Percentiles rank a stretch among this genome's conserved stretches.
These are phyloP conservation scores for Sebastolobus altivelis DNA, from an alignment of 2,797 vertebrate genomes.

Conservation along the genomic window DNA sequence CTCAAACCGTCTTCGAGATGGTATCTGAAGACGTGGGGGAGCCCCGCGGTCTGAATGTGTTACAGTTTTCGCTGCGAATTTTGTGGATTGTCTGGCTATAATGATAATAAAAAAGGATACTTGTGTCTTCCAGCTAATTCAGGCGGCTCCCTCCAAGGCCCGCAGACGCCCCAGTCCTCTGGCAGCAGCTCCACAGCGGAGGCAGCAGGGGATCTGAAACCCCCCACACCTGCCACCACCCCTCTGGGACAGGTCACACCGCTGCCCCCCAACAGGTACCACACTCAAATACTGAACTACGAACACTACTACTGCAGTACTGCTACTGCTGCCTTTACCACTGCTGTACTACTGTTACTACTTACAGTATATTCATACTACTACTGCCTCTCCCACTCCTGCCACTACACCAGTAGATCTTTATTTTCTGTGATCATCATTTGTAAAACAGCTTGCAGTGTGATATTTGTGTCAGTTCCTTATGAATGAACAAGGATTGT, in stretches of 20 bases:
- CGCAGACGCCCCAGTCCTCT: slow-evolving; percentile 97
- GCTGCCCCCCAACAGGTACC: slow-evolving; percentile 78
- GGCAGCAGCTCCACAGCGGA: slow-evolving; percentile 97
- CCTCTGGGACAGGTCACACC: slow-evolving; percentile 94
- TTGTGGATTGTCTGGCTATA: slow-evolving; percentile 12
- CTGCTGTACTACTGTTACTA: neutral
- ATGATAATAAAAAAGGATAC: slow-evolving; percentile 22
- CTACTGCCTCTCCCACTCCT: neutral
- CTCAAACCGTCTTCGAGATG: slow-evolving; percentile 47
- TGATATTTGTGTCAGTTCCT: neutral
- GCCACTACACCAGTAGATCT: neutral
- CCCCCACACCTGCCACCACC: slow-evolving; percentile 95
- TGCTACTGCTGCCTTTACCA: neutral
- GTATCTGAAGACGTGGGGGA: slow-evolving; percentile 46
- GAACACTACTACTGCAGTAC: neutral
- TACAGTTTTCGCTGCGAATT: slow-evolving; percentile 26
- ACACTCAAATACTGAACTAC: neutral
- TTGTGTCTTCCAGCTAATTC: slow-evolving; percentile 90
- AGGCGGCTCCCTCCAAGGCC: slow-evolving; percentile 96
- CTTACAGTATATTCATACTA: neutral
- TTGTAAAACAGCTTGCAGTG: neutral
- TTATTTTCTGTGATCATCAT: neutral
- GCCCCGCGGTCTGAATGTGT: slow-evolving; percentile 36
- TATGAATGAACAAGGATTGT: neutral
- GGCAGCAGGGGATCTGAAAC: slow-evolving; percentile 93